Evolutionary conservation across 2,113 vertebrate species (phyloP), one percentile per base, ranked within the genome.

Genomic region (Rostratula benghalensis): DNA sequence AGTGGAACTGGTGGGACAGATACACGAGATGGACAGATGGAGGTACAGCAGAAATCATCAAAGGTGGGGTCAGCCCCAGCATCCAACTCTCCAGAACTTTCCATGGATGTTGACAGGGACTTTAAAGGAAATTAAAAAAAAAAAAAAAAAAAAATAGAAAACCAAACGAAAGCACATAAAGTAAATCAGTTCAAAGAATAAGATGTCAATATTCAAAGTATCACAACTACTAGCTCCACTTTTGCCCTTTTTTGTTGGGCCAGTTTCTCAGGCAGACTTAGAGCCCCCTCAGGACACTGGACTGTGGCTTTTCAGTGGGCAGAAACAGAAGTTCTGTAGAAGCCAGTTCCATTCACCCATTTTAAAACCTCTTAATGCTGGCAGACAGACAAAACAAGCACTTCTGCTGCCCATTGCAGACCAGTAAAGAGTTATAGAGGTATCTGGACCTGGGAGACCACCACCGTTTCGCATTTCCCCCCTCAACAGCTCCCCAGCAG

Each of bases 21-120:
- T 2, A 2, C 13, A 25, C 4, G 20, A 19, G 61, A 23, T 27
- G 39, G 78, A 53, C 1, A 21, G 16, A 11, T 0, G 23, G 81
- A 31, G 33, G 7, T 17, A 20, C 46, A 30, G 31, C 45, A 18
- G 50, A 30, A 39, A 30, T 28, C 57, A 27, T 5, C 71, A 54
- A 54, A 54, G 17, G 28, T 16, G 51, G 53, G 35, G 11, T 6
- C 37, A 20, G 33, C 35, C 18, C 70, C 6, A 64, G 16, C n/a
- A 45, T 3, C 30, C 41, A 41, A 1, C 28, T 23, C 39, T 24
- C n/a, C 3, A 4, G 37, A 41, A 33, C 35, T 53, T 8, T 21
- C 28, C 30, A 7, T 3, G 13, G 16, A 11, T 11, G 35, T 15
- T 31, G 46, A 63, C 9, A 30, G 43, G 22, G 54, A 14, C 48